These are phyloP conservation scores for Leptinotarsa juncta DNA, from an alignment of 2,888 invertebrate species.

Conservation along the genomic window DNA sequence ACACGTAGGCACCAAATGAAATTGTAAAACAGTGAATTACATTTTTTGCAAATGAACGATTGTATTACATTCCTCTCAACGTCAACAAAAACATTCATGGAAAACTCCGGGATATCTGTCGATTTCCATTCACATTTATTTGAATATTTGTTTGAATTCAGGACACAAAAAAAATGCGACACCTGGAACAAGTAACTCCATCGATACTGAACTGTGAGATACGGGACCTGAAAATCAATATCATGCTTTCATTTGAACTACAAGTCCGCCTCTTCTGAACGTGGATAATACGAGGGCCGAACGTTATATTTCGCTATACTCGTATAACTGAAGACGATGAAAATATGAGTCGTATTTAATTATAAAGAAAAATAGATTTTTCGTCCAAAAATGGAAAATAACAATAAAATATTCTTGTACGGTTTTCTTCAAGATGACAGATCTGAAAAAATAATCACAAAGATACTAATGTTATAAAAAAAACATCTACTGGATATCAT, in stretches of 20 bases:
- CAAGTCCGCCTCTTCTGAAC: neutral
- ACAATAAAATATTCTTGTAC: too few species aligned
- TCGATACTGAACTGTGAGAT: neutral
- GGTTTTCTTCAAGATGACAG: too few species aligned
- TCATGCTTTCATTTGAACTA: neutral
- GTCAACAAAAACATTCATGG: neutral
- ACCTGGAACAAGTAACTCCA: slow-evolving; percentile 9
- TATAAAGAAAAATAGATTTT: too few species aligned
- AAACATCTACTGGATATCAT: too few species aligned
- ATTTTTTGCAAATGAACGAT: neutral
- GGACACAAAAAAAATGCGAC: neutral
- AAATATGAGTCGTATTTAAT: neutral
- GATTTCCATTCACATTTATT: slow-evolving; percentile 1
- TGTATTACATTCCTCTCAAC: neutral
- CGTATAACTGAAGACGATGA: neutral
- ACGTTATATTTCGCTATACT: neutral
- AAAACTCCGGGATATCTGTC: neutral
- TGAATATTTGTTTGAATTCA: neutral
- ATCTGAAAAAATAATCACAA: too few species aligned
- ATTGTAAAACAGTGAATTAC: slow-evolving; percentile 18
- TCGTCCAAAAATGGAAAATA: too few species aligned
- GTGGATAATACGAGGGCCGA: neutral
- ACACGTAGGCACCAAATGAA: slow-evolving; percentile 1
- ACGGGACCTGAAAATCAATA: slow-evolving; percentile 11
- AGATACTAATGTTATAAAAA: too few species aligned